Evolutionary conservation across 2,888 invertebrate genomes (phyloP).

Genomic region (Leuctra nigra): DNA sequence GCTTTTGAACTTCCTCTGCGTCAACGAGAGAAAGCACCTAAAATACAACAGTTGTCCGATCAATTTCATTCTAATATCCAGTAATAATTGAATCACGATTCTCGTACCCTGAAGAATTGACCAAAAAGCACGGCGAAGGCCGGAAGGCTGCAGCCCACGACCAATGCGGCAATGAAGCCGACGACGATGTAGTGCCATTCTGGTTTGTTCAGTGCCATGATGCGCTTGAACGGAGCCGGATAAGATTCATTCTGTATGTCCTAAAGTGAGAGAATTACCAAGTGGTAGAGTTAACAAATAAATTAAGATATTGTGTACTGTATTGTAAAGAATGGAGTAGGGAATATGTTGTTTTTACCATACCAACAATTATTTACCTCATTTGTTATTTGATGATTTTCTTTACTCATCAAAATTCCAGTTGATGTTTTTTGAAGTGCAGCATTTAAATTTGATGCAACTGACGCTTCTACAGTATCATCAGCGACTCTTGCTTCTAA

Average conservation of each 20-base stretch:
- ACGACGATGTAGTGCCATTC: conserved; percentile 61
- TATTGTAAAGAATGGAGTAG: too few species aligned
- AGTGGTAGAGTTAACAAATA: too few species aligned
- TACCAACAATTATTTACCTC: too few species aligned
- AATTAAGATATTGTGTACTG: too few species aligned
- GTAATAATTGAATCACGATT: neutral
- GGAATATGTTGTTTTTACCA: too few species aligned
- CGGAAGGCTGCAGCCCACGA: conserved; percentile 66
- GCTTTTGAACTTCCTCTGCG: conserved; percentile 30
- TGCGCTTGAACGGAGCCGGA: conserved; percentile 45
- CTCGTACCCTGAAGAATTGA: conserved; percentile 59
- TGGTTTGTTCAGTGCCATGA: conserved; percentile 58
- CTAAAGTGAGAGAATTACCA: too few species aligned
- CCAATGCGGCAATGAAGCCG: conserved; percentile 55
- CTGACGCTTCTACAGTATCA: too few species aligned
- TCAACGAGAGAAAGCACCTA: conserved; percentile 33
- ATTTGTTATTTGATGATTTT: too few species aligned
- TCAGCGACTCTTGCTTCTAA: neutral
- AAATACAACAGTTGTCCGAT: neutral
- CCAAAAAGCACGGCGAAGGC: conserved; percentile 73
- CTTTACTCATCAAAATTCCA: too few species aligned
- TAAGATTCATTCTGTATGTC: conserved; percentile 25
- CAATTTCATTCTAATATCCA: neutral
- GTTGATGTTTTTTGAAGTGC: too few species aligned
- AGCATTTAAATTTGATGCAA: too few species aligned